These are phyloP conservation scores for Cabera pusaria DNA, from an alignment of 2,888 invertebrate genomes.

Conservation along the genomic window DNA sequence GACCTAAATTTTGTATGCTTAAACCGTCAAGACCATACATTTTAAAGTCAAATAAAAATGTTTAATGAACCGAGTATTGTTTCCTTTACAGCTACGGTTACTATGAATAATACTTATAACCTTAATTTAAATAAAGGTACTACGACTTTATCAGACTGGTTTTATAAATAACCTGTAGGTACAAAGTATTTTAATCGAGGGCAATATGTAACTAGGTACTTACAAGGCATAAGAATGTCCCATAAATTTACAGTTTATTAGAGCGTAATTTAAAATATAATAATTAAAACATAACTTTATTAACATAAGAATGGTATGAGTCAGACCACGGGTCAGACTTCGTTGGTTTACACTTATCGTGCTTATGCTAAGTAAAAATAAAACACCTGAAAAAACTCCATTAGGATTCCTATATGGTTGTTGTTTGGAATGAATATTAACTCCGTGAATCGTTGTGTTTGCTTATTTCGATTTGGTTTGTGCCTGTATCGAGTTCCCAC, in stretches of 20 bases:
- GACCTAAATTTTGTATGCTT: no score
- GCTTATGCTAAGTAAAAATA: slow-evolving; percentile 37
- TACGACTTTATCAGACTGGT: background rate
- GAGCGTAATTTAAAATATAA: slow-evolving; percentile 29
- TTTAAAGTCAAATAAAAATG: no score
- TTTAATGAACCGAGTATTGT: no score
- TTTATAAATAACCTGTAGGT: background rate
- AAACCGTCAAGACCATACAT: no score
- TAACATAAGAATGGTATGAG: slow-evolving; percentile 53
- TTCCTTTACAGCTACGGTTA: no score
- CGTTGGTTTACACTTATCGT: slow-evolving; percentile 33
- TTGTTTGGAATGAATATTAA: slow-evolving; percentile 25
- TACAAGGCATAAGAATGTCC: slow-evolving; percentile 43
- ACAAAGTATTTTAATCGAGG: slow-evolving; percentile 3
- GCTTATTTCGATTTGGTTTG: slow-evolving; percentile 30
- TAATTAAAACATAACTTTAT: slow-evolving; percentile 45
- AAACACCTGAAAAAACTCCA: slow-evolving; percentile 34
- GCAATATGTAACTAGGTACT: slow-evolving; percentile 3
- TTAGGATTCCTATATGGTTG: slow-evolving; percentile 23
- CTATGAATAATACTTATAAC: background rate
- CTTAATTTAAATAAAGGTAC: background rate
- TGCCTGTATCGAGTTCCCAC: slow-evolving; percentile 36
- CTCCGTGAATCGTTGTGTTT: slow-evolving; percentile 26
- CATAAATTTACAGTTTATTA: slow-evolving; percentile 37
- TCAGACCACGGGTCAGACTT: slow-evolving; percentile 47